phyloP scores from a whole-genome alignment of 30 jellyfish, hydroid and myxozoan genomes.

The Chrysaora quinquecirrha region DNA sequence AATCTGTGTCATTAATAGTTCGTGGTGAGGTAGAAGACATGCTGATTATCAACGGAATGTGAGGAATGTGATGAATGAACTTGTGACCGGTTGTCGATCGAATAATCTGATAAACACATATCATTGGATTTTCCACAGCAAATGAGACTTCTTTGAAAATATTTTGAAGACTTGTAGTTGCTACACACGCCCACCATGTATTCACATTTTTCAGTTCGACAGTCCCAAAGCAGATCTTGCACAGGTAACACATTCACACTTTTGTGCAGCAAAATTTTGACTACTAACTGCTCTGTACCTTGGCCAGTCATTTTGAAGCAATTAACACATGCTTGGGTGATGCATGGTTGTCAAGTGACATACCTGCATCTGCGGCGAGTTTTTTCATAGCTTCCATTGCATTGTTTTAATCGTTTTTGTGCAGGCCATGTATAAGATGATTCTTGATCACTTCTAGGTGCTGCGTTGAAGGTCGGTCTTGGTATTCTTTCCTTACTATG shows the following conservation, averaged over 20 bases:
- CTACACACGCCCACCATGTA: not conserved
- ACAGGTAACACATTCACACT: not conserved
- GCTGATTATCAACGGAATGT: not conserved
- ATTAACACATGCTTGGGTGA: not conserved
- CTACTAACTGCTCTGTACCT: not conserved
- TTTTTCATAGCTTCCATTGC: not conserved
- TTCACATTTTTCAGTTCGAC: conserved; percentile 3
- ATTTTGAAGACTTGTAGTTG: not conserved
- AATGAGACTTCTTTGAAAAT: conserved; percentile 14
- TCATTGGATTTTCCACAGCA: not conserved
- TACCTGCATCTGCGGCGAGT: not conserved
- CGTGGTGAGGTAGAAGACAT: not conserved
- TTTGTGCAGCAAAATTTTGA: not conserved
- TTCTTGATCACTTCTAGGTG: no score
- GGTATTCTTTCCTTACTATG: not conserved
- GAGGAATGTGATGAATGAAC: no score
- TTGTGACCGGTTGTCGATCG: no score
- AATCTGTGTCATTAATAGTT: no score
- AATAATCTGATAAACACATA: not conserved
- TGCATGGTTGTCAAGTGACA: not conserved
- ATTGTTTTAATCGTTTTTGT: no score
- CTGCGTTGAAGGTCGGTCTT: no score
- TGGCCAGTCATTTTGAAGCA: not conserved
- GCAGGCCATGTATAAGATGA: no score
- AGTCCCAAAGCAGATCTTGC: conserved; percentile 12